Base-by-base conservation (phyloP, 2,113 vertebrate species). In the Pseudorhombus dupliciocellatus region DNA sequence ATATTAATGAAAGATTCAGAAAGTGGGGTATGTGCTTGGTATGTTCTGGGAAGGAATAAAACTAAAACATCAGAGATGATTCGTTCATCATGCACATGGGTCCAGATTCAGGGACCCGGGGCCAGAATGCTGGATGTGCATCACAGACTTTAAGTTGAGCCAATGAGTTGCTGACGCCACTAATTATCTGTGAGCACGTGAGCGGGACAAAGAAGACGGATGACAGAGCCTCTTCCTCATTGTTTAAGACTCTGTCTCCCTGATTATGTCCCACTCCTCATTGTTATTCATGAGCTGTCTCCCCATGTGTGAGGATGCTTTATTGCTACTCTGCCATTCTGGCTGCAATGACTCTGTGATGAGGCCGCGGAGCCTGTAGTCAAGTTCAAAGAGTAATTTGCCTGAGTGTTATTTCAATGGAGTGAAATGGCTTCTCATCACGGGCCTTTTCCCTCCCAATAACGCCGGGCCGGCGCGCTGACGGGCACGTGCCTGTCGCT, bases 251-350 rank as follows among this genome's bases (percentile, higher is more conserved):
- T 80, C 69, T 65, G 77, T 80, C 74, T 61, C 61, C 22, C 26
- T 87, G 79, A 87, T 83, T 78, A 79, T 53, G 79, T 75, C 60
- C 68, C 70, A 57, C 56, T 62, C 54, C 80, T 85, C 82, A 84
- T 91, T 90, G 82, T 71, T 87, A 91, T 91, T 88, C 88, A 90
- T 89, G 80, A 86, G 70, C 75, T 63, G 81, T 83, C 80, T 64
- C 20, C 11, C 70, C 63, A 30, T 54, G 84, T 67, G 73, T 59
- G 70, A 73, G 31, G 72, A 83, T 81, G 82, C 68, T 86, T 87
- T 89, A 88, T 88, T 86, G 81, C 87, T 75, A 55, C 80, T 77
- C 75, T 74, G 78, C 72, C 87, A 85, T 84, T 88, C 79, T 59
- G 84, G 56, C 75, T 69, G 86, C 79, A 88, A 84, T 82, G 80